Base-by-base conservation (phyloP, 2,888 invertebrate species). In the Leucoma salicis region DNA sequence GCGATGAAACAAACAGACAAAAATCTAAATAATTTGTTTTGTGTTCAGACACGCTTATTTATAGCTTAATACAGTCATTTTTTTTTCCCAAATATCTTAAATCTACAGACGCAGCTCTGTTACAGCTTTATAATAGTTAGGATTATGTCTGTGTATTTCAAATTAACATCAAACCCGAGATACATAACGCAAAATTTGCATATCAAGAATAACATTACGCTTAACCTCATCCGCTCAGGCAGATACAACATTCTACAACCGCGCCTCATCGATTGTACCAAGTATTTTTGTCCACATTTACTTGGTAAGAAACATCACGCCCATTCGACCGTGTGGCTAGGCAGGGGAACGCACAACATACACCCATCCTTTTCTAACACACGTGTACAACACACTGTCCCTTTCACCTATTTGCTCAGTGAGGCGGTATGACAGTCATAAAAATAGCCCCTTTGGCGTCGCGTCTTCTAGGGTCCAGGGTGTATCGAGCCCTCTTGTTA, bases 301-400 rank as follows among this genome's bases (percentile, higher is more conserved):
- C 82, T 84, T 82, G 85, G 88, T 87, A 89, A 89, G 88, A 88
- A 88, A 84, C 85, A 87, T 87, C 87, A 88, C 89, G 89, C 89
- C 89, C 89, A 89, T 88, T 89, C 87, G 89, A 89, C 88, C 89
- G 89, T 89, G 88, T 88, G 88, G 83, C 84, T 86, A 82, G 78
- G 77, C 78, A 74, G 78, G 83, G 84, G 76, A 85, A 82, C 83
- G 80, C 78, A 80, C 80, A 72, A 78, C 77, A 78, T 81, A 79
- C 71, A 75, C 68, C 78, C 70, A 67, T 88, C 89, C 74, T 78
- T 58, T 69, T 87, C 86, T 78, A 65, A 73, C 85, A 81, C 79
- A 80, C 80, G 81, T 83, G 82, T 77, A 65, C 64, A 82, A 82
- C 68, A 66, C 56, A 59, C 61, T 68, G 71, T 74, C 69, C 76